Conservation (phyloP, 2,113 vertebrate genomes). For the Menura novaehollandiae region DNA sequence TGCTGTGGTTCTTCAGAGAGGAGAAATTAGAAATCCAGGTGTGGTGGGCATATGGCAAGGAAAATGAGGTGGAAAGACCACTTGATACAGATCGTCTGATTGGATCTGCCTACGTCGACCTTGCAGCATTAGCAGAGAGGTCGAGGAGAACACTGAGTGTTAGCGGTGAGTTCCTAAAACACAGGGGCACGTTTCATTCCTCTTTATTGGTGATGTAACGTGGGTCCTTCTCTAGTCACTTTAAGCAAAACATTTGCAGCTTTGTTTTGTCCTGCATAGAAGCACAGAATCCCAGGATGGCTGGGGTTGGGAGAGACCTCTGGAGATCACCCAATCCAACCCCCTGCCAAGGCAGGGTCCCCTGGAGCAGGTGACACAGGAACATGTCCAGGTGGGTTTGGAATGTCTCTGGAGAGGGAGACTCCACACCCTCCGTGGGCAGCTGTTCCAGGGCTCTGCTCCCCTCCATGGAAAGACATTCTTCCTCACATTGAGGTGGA, state of each 20-base stretch:
- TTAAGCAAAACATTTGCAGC: neutral
- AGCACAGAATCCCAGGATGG: neutral
- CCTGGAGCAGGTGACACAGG: neutral
- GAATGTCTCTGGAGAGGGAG: neutral
- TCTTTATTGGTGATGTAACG: neutral
- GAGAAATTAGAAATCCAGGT: constrained; percentile 90
- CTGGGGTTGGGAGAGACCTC: neutral
- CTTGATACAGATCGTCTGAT: constrained; percentile 86
- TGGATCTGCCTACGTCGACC: constrained; percentile 87
- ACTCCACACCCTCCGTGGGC: neutral
- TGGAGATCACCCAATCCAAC: neutral
- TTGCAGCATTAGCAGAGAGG: constrained; percentile 73
- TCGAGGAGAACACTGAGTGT: constrained; percentile 71
- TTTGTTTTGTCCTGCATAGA: neutral
- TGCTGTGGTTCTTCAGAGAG: constrained; percentile 90
- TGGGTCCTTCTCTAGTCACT: neutral
- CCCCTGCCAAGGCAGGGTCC: neutral
- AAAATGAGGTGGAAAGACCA: constrained; percentile 74
- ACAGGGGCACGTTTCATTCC: neutral
- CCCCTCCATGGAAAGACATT: neutral
- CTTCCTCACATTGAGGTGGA: neutral
- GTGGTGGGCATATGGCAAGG: constrained; percentile 87
- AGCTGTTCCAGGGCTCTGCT: neutral
- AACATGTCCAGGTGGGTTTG: accelerated
- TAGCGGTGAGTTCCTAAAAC: constrained; percentile 78